These are phyloP conservation scores for Brachionus angularis DNA, from an alignment of 1,140 invertebrate genomes.

Conservation along the genomic window DNA sequence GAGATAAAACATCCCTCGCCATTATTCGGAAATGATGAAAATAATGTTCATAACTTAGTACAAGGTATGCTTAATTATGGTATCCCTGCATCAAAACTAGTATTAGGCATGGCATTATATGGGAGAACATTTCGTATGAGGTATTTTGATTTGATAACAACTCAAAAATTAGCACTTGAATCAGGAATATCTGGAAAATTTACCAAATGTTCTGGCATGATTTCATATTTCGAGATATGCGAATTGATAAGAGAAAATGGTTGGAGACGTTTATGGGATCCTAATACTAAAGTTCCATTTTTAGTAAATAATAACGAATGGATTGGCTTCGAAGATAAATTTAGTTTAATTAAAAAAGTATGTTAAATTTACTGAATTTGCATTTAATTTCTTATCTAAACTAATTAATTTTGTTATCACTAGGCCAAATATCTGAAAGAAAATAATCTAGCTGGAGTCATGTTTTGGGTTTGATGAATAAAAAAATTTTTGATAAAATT, in stretches of 20 bases:
- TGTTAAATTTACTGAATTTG: too few species aligned
- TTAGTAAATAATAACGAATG: constrained; percentile 78
- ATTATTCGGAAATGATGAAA: constrained; percentile 48
- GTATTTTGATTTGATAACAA: constrained; percentile 70
- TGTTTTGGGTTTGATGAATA: constrained; percentile 83
- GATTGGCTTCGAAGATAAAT: constrained; percentile 87
- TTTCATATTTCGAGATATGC: constrained; percentile 90
- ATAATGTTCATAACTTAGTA: constrained; percentile 47
- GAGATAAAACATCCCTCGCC: constrained; percentile 65
- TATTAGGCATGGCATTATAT: constrained; percentile 80
- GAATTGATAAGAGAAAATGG: constrained; percentile 72
- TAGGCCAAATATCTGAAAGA: constrained; percentile 83
- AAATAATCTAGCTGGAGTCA: constrained; percentile 82
- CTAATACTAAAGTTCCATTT: constrained; percentile 84
- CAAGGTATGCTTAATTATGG: constrained; percentile 70
- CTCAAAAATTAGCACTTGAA: constrained; percentile 71
- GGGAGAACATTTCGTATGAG: constrained; percentile 75
- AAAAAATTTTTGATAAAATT: too few species aligned
- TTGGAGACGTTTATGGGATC: constrained; percentile 81
- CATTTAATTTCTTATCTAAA: neutral
- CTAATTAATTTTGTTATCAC: neutral
- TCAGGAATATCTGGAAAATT: constrained; percentile 64
- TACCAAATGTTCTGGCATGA: constrained; percentile 80
- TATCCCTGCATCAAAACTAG: constrained; percentile 71
- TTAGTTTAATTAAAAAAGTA: constrained; percentile 71